phyloP scores from a whole-genome alignment of 1,140 invertebrate genomes.

The Zelostemma sp. region DNA sequence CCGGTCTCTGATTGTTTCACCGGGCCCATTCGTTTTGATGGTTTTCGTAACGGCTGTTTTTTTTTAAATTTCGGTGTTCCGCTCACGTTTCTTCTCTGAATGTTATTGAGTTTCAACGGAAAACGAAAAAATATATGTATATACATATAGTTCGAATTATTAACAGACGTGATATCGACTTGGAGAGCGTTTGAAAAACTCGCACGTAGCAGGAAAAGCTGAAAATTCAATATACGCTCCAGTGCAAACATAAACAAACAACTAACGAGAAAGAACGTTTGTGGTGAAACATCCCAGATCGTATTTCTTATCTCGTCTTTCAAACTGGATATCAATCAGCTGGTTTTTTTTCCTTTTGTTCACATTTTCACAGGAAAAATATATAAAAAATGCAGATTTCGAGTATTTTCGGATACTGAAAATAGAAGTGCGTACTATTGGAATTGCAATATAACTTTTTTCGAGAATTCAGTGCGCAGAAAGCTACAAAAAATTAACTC shows the following conservation, averaged over 20 bases:
- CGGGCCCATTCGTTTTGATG: neutral
- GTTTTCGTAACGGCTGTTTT: neutral
- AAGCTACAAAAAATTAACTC: too few relatives aligned
- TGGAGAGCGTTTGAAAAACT: neutral
- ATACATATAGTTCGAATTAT: neutral
- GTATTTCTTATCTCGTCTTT: too few relatives aligned
- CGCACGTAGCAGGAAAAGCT: neutral
- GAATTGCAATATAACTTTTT: too few relatives aligned
- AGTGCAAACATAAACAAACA: neutral
- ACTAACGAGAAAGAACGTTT: neutral
- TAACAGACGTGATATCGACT: conserved; percentile 3
- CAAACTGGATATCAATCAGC: too few relatives aligned
- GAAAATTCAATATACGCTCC: neutral
- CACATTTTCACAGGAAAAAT: too few relatives aligned
- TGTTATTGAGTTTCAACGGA: neutral
- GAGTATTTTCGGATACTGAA: too few relatives aligned
- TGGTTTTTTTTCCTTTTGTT: too few relatives aligned
- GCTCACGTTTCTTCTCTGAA: neutral
- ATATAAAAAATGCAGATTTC: too few relatives aligned
- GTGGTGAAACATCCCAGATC: too few relatives aligned
- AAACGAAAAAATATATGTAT: neutral
- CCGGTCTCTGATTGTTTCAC: neutral
- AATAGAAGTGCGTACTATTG: too few relatives aligned
- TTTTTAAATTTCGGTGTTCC: neutral
- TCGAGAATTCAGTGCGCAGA: too few relatives aligned